Evolutionary conservation across 2,797 vertebrate genomes (phyloP), one percentile per base, ranked within the genome.

Genomic region (Rallus crepitans): DNA sequence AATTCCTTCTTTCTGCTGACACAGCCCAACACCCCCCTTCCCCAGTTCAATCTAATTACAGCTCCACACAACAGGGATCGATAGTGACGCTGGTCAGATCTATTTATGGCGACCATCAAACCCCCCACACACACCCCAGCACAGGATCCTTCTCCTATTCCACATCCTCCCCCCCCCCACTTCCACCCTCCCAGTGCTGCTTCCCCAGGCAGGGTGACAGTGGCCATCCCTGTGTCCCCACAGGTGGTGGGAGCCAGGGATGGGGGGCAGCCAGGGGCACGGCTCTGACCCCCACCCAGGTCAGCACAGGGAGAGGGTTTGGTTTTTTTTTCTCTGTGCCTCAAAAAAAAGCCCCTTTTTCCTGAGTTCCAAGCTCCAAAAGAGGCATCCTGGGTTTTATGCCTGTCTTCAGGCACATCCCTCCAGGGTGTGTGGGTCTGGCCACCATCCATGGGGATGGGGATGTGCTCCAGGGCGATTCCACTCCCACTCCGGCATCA

Each of bases 1-100:
- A 96, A 95, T 96, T 94, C 87, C 24, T 42, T 55, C 59, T 89
- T 98, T 98, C 97, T 98, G 98, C 98, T 98, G 98, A 98, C 97
- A 82, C 98, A 98, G 98, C 98, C 98, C 97, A 97, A 97, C 97
- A 97, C 96, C 97, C 96, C 97, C 97, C 97, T 86, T 95, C 97
- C 98, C 98, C 93, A 16, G 84, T 95, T 98, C 98, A 98, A 98
- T 99, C 99, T 99, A 98, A 99, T 99, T 99, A 99, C 99, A 98
- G 98, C 98, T 98, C 98, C 97, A 96, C 98, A 89, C 98, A 98
- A 97, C 95, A 97, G 68, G 28, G 97, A 99, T 99, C 99, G 97
- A 99, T 99, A 98, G 96, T 85, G 97, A 98, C 97, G 98, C 97
- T 98, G 98, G 98, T 98, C 98, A 94, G 98, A 98, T 98, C 98